These are phyloP conservation scores for Orgyia antiqua DNA, from an alignment of 2,888 invertebrate genomes.

Conservation along the genomic window DNA sequence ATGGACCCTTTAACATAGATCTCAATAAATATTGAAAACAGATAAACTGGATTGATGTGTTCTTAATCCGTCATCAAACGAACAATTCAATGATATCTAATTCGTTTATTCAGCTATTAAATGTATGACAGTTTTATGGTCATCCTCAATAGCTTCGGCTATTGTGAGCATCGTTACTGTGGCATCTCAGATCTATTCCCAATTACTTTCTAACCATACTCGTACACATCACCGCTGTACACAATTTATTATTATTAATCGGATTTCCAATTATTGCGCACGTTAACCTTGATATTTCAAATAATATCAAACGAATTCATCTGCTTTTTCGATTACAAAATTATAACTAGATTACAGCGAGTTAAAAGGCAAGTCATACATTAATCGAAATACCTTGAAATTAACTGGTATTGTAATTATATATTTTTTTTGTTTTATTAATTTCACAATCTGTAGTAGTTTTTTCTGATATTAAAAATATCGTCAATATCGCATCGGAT, in stretches of 20 bases:
- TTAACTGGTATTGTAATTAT: conserved; percentile 19
- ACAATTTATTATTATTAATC: conserved; percentile 25
- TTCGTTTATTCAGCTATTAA: conserved; percentile 22
- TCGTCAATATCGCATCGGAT: too few species aligned
- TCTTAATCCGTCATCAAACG: too few species aligned
- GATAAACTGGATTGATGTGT: too few species aligned
- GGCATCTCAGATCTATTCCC: conserved; percentile 33
- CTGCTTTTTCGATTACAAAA: conserved; percentile 23
- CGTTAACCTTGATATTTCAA: conserved; percentile 40
- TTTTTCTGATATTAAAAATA: too few species aligned
- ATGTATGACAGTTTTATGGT: conserved; percentile 30
- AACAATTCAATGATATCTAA: conserved; percentile 27
- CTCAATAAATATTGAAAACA: too few species aligned
- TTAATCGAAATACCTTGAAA: conserved; percentile 21
- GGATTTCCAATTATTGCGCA: conserved; percentile 30
- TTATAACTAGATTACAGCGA: conserved; percentile 25
- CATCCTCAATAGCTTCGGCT: conserved; percentile 25
- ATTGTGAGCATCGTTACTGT: conserved; percentile 33
- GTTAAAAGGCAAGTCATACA: conserved; percentile 23
- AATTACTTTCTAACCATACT: conserved; percentile 29
- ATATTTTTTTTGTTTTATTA: too few species aligned
- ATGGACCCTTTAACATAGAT: too few species aligned
- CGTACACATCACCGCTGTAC: background rate
- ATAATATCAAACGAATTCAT: conserved; percentile 21
- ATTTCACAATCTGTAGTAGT: too few species aligned